Conservation (phyloP, 2,888 invertebrate species). For the Agrochola litura region DNA sequence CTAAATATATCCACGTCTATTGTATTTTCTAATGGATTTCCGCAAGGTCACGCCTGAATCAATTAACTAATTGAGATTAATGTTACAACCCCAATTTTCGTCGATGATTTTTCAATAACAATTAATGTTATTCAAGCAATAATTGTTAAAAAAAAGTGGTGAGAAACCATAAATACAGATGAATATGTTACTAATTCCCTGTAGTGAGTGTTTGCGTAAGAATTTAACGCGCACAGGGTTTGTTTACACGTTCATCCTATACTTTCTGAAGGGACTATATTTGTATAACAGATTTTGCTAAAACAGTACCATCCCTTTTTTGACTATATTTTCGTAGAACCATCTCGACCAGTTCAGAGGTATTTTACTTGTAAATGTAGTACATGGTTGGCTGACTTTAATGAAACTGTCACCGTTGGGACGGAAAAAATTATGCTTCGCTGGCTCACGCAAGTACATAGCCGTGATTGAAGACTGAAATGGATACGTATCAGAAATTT, state of each 20-base stretch:
- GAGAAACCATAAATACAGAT: not conserved
- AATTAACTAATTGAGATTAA: too few species aligned
- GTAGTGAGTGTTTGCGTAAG: not conserved
- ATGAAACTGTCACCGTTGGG: conserved; percentile 69
- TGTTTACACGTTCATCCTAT: not conserved
- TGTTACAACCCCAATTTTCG: too few species aligned
- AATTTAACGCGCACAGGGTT: not conserved
- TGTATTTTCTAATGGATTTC: too few species aligned
- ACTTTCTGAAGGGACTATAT: not conserved
- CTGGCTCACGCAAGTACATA: conserved; percentile 55
- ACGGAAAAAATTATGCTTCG: conserved; percentile 64
- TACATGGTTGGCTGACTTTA: conserved; percentile 66
- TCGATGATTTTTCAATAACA: too few species aligned
- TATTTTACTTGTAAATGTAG: conserved; percentile 69
- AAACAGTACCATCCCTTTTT: conserved; percentile 11
- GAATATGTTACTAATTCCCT: not conserved
- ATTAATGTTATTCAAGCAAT: too few species aligned
- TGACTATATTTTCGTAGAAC: conserved; percentile 51
- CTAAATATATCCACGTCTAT: too few species aligned
- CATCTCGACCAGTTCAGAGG: conserved; percentile 54
- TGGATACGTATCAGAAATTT: conserved; percentile 36
- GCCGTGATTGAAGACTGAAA: conserved; percentile 50
- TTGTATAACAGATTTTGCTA: not conserved
- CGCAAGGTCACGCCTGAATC: too few species aligned
- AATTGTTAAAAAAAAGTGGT: too few species aligned